Evolutionary conservation across 2,888 invertebrate species (phyloP), one percentile per base, ranked within the genome.

Genomic region (Oscheius sp.): DNA sequence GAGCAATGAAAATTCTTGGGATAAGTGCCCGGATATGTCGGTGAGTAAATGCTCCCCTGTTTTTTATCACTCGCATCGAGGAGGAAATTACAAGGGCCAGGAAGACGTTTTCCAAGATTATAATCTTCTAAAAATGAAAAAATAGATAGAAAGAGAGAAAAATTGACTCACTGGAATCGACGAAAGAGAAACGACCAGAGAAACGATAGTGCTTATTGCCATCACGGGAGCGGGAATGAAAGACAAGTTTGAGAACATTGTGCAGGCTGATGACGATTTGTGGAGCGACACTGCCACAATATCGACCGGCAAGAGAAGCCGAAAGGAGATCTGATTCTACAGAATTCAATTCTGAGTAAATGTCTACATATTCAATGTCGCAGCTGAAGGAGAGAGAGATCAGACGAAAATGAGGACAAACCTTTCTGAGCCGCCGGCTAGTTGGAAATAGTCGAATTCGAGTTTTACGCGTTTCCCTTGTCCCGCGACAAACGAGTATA

Each of bases 21-120:
- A 90, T 98, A 99, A 86, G 95, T 92, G 82, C 98, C 98, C 74
- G 98, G 98, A 90, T 98, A 98, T 74, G 98, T 98, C 74, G 97
- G 96, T 71, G 97, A 95, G 86, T 95, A 90, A 86, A 98, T 92
- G 86, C 91, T 91, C 65, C 97, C 97, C 76, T 91, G 92, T 69
- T 78, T 73, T 55, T 76, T 72, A 34, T 63, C 72, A 23, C 53
- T 34, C 3, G 84, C 76, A 29, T 85, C 82, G 25, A 85, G 75
- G 17, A 84, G 55, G 58, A 78, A 85, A 27, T 76, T 78, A 70
- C 85, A 85, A 48, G 73, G 73, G 29, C 65, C 42, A 6, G 73
- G 58, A 39, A 81, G 57, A n/a, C 73, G 73, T 25, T 70, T 73
- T n/a, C 84, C 84, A 8, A 80, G 76, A 69, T 81, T 74, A 73